Conservation (phyloP, 2,113 vertebrate genomes). For the Silurus meridionalis region DNA sequence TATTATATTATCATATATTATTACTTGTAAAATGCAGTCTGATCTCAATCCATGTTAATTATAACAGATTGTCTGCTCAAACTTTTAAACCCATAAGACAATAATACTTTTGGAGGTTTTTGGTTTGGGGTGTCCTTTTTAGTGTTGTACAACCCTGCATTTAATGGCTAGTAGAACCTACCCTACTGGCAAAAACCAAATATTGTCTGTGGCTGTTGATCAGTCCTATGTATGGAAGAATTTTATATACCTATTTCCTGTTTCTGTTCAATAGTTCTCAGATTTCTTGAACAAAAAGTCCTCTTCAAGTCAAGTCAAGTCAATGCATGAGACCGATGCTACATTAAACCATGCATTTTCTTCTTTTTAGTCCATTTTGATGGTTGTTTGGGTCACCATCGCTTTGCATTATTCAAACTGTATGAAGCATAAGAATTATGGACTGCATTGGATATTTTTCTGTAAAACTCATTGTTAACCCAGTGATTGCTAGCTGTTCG, state of each 20-base stretch:
- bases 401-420: background rate
- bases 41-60: background rate
- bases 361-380: background rate
- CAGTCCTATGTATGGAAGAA: background rate
- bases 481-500: background rate
- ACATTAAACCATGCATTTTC: background rate
- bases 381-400: background rate
- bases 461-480: background rate
- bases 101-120: background rate
- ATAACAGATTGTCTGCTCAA: background rate
- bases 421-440: background rate
- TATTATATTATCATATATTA: background rate
- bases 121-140: background rate
- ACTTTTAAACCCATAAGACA: background rate
- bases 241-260: background rate
- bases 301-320: background rate
- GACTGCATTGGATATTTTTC: background rate
- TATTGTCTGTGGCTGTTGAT: background rate
- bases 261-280: background rate
- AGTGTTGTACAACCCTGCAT: background rate
- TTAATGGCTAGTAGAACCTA: background rate
- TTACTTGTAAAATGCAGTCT: background rate
- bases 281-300: background rate
- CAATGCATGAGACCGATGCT: too few relatives aligned
- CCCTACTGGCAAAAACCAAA: background rate